Evolutionary conservation across 2,888 invertebrate genomes (phyloP).

Genomic region (Conus canariensis): DNA sequence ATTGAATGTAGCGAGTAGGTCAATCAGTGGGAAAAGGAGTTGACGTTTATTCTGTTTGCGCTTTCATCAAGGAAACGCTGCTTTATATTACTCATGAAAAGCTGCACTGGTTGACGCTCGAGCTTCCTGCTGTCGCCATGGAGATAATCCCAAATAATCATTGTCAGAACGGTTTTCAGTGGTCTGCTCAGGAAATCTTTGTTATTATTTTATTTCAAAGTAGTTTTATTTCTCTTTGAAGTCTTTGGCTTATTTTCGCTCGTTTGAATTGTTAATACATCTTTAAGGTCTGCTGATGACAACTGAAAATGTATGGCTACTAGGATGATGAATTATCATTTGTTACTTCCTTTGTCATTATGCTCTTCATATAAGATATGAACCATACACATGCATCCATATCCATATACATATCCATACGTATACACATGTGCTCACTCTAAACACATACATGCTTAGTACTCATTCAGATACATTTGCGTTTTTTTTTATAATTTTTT

Average conservation of each 20-base stretch:
- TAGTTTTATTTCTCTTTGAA: background rate
- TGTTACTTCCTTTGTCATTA: background rate
- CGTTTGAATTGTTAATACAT: background rate
- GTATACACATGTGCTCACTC: too few relatives aligned
- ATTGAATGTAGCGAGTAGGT: background rate
- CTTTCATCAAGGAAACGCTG: background rate
- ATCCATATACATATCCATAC: too few relatives aligned
- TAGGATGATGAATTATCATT: background rate
- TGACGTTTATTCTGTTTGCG: background rate
- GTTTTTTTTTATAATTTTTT: too few relatives aligned
- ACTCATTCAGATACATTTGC: too few relatives aligned
- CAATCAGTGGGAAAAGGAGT: background rate
- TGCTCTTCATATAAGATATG: background rate
- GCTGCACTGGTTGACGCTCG: background rate
- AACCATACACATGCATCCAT: background rate
- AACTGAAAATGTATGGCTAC: too few relatives aligned
- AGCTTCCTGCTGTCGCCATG: background rate
- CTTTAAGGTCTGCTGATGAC: background rate
- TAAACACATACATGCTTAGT: too few relatives aligned
- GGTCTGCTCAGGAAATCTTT: background rate
- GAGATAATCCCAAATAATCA: background rate
- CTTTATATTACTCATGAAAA: background rate
- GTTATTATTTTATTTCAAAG: background rate
- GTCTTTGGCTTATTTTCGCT: background rate
- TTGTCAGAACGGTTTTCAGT: background rate